Base-by-base conservation (phyloP, 2,113 vertebrate genomes). In the Peromyscus leucopus region DNA sequence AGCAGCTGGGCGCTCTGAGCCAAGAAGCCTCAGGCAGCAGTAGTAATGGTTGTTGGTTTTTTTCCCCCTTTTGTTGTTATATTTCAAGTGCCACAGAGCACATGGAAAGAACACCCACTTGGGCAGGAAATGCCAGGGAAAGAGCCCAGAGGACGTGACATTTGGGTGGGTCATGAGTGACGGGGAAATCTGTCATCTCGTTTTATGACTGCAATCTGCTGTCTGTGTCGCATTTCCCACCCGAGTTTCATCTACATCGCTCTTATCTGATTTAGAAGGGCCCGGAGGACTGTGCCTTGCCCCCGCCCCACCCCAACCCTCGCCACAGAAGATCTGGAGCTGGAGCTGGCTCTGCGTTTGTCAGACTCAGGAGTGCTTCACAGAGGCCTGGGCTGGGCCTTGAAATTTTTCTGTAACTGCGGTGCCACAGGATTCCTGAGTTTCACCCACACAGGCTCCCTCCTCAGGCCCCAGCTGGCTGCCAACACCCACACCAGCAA, bases 341-440 rank as follows among this genome's bases (percentile, higher is more conserved):
- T 59, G 21, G 22, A 36, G 15, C 78, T 24, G 63, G 46, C 36
- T 74, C 21, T 15, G 2, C 75, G 57, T 92, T 48, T 72, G 80
- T 65, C n/a, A 59, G 74, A 67, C 65, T 75, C 74, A 78, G 39
- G 1, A 31, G 39, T 46, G 3, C 36, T 55, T 90, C 92, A 31
- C 17, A 0, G 5, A 94, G 79, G 65, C 46, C 75, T 85, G 90
- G 95, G 48, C 67, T 90, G 75, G 74, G 59, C 46, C 93, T 95
- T 90, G 16, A 22, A 86, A 89, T 82, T 79, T 97, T 92, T 84
- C 93, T 93, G 46, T 67, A n/a, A 33, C 92, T 93, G 72, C 42
- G 61, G 95, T 59, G 59, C 84, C 69, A 16, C 97, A 89, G 63
- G 94, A 96, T 96, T 97, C 97, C 87, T 65, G 71, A 96, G 88